Percentiles rank a stretch among this genome's conserved stretches.
Conservation (phyloP, 2,113 vertebrate species). For the Xiphias gladius region DNA sequence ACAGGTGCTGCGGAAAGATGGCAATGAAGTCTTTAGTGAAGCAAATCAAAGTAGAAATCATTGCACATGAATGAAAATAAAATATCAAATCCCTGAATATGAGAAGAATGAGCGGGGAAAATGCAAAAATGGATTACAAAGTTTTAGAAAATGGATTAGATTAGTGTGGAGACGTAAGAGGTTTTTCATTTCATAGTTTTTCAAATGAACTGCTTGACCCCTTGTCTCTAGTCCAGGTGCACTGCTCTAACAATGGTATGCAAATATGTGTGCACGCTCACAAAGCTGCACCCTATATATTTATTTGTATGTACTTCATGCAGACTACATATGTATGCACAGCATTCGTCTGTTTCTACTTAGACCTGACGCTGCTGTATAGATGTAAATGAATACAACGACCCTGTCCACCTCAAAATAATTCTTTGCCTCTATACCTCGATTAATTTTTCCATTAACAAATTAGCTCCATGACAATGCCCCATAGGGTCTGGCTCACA, state of each 20-base stretch:
- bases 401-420: conserved; percentile 29
- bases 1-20: conserved; percentile 8
- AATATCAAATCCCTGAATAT: conserved; percentile 33
- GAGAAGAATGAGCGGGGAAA: conserved; percentile 6
- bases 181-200: conserved; percentile 45
- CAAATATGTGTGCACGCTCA: not conserved
- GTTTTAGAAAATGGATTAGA: conserved; percentile 39
- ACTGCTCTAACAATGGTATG: not conserved
- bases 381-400: conserved; percentile 27
- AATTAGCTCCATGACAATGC: conserved; percentile 20
- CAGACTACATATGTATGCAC: conserved; percentile 5
- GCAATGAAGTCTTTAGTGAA: conserved; percentile 12
- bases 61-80: conserved; percentile 41
- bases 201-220: conserved; percentile 52
- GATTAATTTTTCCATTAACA: conserved; percentile 46
- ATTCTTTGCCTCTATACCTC: conserved; percentile 1
- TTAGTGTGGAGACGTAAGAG: conserved; percentile 9
- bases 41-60: conserved; percentile 22
- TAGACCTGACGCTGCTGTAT: conserved; percentile 7
- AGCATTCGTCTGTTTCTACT: conserved; percentile 64
- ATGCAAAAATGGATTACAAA: conserved; percentile 36
- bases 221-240: not conserved
- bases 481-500: conserved; percentile 2
- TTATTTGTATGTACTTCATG: not conserved
- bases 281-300: not conserved